Percentiles rank a stretch among this genome's conserved stretches.
Evolutionary conservation across 1,140 invertebrate species (phyloP).

Genomic region (Drosophila subobscura): DNA sequence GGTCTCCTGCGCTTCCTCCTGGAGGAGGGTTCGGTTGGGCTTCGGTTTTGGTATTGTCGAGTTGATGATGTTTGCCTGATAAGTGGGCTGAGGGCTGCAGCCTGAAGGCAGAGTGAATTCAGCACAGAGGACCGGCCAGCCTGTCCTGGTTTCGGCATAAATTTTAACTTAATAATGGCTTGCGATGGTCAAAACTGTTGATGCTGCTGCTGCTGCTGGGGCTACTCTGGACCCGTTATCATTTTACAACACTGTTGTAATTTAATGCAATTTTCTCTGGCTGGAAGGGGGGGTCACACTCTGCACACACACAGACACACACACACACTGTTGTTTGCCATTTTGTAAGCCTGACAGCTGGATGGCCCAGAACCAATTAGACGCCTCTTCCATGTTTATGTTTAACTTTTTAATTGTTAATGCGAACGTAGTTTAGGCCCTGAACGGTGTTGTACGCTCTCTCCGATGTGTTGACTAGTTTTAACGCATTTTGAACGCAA

Average conservation of each 20-base stretch:
- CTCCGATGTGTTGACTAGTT: constrained; percentile 29
- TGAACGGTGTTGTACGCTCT: constrained; percentile 8
- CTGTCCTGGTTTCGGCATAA: constrained; percentile 44
- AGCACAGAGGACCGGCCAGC: neutral
- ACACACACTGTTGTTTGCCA: constrained; percentile 42
- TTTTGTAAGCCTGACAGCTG: constrained; percentile 37
- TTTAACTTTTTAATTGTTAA: constrained; percentile 73
- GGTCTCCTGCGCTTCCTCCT: constrained; percentile 20
- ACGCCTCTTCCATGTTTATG: constrained; percentile 60
- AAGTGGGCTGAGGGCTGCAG: constrained; percentile 44
- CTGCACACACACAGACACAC: too few relatives aligned
- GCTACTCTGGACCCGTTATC: constrained; percentile 19
- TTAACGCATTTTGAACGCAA: constrained; percentile 62
- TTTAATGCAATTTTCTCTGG: constrained; percentile 15
- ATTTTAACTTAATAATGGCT: constrained; percentile 50
- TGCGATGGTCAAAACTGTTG: constrained; percentile 12
- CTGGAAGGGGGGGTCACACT: too few relatives aligned
- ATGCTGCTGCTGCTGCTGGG: neutral
- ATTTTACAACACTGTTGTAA: constrained; percentile 35
- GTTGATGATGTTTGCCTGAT: constrained; percentile 69
- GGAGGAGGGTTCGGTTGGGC: constrained; percentile 17
- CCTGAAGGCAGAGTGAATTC: too few relatives aligned
- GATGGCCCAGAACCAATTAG: constrained; percentile 35
- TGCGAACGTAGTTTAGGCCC: constrained; percentile 28
- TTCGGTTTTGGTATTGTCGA: constrained; percentile 25